Percentiles rank a stretch among this genome's conserved stretches.
Conservation (phyloP, 1,140 invertebrate species). For the Gonatopus flavifemur region DNA sequence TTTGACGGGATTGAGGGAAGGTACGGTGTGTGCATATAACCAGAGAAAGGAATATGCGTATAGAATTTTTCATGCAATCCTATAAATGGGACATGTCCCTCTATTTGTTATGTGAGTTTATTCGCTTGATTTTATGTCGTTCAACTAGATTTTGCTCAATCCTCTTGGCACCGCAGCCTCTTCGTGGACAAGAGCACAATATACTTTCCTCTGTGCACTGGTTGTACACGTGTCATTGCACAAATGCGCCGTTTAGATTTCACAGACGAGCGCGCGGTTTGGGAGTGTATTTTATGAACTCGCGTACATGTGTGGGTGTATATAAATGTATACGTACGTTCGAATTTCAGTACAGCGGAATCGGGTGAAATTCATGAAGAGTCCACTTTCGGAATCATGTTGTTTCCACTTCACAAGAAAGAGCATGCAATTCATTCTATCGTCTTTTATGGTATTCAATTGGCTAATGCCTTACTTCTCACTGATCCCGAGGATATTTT, state of each 20-base stretch:
- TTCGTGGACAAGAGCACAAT: not conserved
- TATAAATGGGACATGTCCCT: constrained; percentile 41
- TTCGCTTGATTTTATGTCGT: not conserved
- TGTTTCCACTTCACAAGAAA: no score
- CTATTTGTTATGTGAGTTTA: not conserved
- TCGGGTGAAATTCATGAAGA: no score
- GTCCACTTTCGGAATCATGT: constrained; percentile 23
- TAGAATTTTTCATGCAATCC: constrained; percentile 49
- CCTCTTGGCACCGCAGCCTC: not conserved
- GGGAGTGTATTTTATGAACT: constrained; percentile 42
- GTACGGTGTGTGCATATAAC: no score
- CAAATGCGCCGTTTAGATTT: constrained; percentile 50
- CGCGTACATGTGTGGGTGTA: not conserved
- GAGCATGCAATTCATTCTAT: no score
- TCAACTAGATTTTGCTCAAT: constrained; percentile 6
- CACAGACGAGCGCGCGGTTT: constrained; percentile 25
- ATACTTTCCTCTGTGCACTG: constrained; percentile 15
- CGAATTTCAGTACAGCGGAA: no score
- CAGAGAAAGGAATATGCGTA: constrained; percentile 33
- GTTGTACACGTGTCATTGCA: constrained; percentile 48
- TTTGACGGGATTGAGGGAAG: no score
- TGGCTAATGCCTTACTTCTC: constrained; percentile 13
- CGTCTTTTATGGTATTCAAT: constrained; percentile 14
- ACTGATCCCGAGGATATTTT: no score
- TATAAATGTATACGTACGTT: not conserved